phyloP scores from a whole-genome alignment of 2,888 invertebrate species.

The Adelognathus sp. region DNA sequence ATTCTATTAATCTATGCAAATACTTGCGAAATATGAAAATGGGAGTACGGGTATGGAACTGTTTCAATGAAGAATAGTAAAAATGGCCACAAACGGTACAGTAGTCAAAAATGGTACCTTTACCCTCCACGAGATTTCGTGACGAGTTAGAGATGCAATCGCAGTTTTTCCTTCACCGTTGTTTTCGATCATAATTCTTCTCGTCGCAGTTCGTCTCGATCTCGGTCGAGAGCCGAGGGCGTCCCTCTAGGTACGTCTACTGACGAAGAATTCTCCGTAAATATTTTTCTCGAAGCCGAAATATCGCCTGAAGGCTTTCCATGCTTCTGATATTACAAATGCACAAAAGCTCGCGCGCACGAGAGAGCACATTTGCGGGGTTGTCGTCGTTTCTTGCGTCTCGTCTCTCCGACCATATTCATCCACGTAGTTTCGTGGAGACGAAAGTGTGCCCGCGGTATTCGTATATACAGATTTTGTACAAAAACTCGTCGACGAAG shows the following conservation, averaged over 20 bases:
- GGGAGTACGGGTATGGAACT: too few species aligned
- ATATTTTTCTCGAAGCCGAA: constrained; percentile 34
- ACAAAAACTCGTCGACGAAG: constrained; percentile 32
- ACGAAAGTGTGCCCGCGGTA: constrained; percentile 20
- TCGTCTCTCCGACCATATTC: constrained; percentile 11
- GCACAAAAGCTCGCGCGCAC: constrained; percentile 36
- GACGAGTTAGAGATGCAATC: neutral
- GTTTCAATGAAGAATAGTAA: too few species aligned
- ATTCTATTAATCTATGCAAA: too few species aligned
- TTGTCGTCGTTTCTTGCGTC: constrained; percentile 15
- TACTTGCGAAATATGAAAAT: too few species aligned
- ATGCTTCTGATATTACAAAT: constrained; percentile 49
- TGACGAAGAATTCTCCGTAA: constrained; percentile 20
- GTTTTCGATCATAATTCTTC: constrained; percentile 2
- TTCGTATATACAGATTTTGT: constrained; percentile 8
- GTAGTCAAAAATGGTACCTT: too few species aligned
- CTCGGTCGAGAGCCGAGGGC: neutral
- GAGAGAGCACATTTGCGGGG: constrained; percentile 24
- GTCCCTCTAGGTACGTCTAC: neutral
- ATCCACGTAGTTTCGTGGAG: constrained; percentile 19
- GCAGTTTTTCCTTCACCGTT: neutral
- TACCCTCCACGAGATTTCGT: neutral
- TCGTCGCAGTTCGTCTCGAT: neutral
- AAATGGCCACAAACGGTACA: too few species aligned
- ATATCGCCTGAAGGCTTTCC: constrained; percentile 32